Conservation (phyloP, 2,113 vertebrate species). For the Gymnocephalus cernua region DNA sequence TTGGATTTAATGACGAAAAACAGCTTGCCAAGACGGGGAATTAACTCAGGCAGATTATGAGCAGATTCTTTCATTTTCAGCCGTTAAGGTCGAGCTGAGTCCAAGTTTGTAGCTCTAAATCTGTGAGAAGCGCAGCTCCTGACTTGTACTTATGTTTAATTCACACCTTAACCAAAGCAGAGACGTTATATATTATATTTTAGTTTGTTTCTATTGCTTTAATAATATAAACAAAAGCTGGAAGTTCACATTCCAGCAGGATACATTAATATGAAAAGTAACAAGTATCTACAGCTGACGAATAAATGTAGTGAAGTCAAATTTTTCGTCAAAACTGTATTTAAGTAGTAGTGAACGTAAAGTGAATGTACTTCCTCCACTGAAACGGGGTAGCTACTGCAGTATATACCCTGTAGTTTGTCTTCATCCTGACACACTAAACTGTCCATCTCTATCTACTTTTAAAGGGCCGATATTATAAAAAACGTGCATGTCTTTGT, state of each 20-base stretch:
- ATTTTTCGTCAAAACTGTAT: not conserved
- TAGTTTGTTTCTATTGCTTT: not conserved
- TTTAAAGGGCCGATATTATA: no score
- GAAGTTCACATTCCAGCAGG: no score
- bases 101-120: not conserved
- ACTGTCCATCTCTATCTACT: no score
- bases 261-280: not conserved
- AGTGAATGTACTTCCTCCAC: not conserved
- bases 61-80: slow-evolving; percentile 29
- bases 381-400: not conserved
- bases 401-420: not conserved
- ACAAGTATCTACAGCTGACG: not conserved
- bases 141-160: not conserved
- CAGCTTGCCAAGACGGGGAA: slow-evolving; percentile 61
- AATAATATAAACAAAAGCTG: not conserved
- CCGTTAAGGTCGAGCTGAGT: not conserved
- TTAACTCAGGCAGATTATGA: slow-evolving; percentile 67
- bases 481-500: no score
- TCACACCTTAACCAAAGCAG: not conserved
- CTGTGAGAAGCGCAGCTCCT: not conserved
- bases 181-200: not conserved
- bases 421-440: not conserved
- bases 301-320: not conserved
- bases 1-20: slow-evolving; percentile 58
- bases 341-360: not conserved